A percentile compares a stretch with the other conserved stretches of the same genome.
Evolutionary conservation across 2,113 vertebrate species (phyloP).

Genomic region (Macroglossus sobrinus): DNA sequence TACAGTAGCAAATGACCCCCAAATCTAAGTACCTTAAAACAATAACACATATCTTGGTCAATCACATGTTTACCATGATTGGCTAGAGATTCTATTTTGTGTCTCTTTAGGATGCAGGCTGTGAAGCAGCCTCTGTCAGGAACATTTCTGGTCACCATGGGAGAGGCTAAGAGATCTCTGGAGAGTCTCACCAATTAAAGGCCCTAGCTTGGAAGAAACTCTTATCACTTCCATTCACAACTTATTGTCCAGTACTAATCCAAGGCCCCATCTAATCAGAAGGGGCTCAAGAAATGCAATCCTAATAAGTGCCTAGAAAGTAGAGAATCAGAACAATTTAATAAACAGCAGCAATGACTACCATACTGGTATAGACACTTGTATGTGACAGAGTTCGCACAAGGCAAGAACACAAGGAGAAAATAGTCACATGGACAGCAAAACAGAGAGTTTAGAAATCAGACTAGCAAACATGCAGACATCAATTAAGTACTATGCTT

Average conservation of each 20-base stretch:
- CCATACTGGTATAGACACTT: neutral
- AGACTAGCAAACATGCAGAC: neutral
- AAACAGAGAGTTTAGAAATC: neutral
- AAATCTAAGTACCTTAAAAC: neutral
- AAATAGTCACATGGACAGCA: neutral
- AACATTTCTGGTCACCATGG: neutral
- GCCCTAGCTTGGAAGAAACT: neutral
- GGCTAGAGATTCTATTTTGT: neutral
- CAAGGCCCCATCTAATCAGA: neutral
- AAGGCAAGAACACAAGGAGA: neutral
- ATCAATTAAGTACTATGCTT: too few species aligned
- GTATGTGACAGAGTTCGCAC: neutral
- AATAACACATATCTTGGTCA: neutral
- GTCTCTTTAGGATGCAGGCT: neutral
- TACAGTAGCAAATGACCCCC: neutral
- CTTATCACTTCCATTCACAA: neutral
- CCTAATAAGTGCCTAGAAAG: neutral
- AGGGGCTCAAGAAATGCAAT: neutral
- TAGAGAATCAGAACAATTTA: neutral
- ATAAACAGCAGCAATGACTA: neutral
- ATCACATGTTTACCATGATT: neutral
- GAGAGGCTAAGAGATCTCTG: neutral
- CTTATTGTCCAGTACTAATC: neutral
- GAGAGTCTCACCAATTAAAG: neutral
- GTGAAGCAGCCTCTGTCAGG: neutral